Evolutionary conservation across 2,797 vertebrate species (phyloP), one percentile per base, ranked within the genome.

Genomic region (Rhadinocentrus ornatus): DNA sequence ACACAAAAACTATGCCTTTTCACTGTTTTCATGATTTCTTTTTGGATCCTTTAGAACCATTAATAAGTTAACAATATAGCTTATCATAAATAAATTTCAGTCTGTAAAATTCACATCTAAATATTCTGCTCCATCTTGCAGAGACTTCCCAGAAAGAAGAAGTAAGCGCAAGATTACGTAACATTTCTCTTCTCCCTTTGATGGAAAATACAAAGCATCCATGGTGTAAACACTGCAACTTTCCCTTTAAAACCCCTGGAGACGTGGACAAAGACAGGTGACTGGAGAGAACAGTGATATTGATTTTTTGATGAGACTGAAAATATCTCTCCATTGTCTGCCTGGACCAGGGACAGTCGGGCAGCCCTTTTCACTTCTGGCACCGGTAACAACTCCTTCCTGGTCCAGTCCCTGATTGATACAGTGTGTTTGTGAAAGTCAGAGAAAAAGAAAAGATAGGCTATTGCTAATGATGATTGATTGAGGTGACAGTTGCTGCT

Each of bases 61-160:
- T 81, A 89, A 92, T 90, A 91, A 91, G 76, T 93, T 91, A 93
- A 91, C 64, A 86, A 89, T 85, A 89, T 87, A 92, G 84, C 86
- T 91, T 75, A 86, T 87, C 74, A 91, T 92, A 91, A 93, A 91
- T 90, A 89, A 70, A 85, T 79, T 75, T 89, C 76, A 82, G 83
- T 90, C 88, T 91, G 73, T 85, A 91, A 89, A 91, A 87, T 88
- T 87, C 85, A 86, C 86, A 90, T 90, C 92, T 88, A 92, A 91
- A 93, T 90, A 91, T 66, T 71, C 66, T 72, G 77, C 76, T 80
- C 69, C 62, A 9, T 71, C 77, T 78, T 56, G 78, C 70, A 77
- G 78, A 78, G 72, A 73, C 77, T 68, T 71, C 71, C 68, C 59
- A 32, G 26, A 68, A 59, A 78, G 62, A 73, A 73, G 66, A 85